Evolutionary conservation across 2,113 vertebrate species (phyloP), one percentile per base, ranked within the genome.

Genomic region (Psilopsiagon aurifrons): DNA sequence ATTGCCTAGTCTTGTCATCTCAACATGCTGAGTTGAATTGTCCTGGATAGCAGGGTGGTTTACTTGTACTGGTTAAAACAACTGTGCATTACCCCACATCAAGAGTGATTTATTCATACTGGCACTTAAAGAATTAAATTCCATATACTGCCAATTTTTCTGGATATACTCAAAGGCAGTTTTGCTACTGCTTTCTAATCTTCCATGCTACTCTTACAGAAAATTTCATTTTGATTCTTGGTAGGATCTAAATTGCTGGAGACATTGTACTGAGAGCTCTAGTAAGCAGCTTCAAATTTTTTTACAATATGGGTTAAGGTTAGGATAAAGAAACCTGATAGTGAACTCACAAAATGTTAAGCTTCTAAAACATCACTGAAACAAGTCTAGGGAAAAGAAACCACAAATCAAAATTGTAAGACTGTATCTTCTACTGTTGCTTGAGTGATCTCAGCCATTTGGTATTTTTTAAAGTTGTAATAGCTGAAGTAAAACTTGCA

Each of bases 381-480:
- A 69, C 24, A 62, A 52, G 6, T 74, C 74, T 35, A 47, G 11
- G 11, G 63, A 49, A 84, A 63, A 23, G 13, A 94, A 75, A 76
- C 4, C 23, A 41, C 17, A 54, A n/a, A 63, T 33, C 33, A 74
- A 66, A 93, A 74, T 43, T 69, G 10, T 49, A 62, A 73, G 17
- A 47, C 17, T 9, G 6, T 28, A 22, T 14, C 17, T 79, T 29
- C 24, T 35, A 55, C 25, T 71, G 37, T 14, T 90, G 15, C n/a
- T 84, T 78, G 69, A 78, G 20, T 29, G 27, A 54, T 76, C 52
- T 76, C 76, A 93, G 54, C 25, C 64, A 62, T 86, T 86, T 78
- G n/a, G 78, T 90, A 31, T 78, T 76, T 80, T 70, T 91, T 71
- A 62, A 94, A 95, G 23, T 68, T n/a, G 46, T 49, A 75, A 85